Evolutionary conservation across 2,113 vertebrate genomes (phyloP).

Genomic region (Numenius arquata): DNA sequence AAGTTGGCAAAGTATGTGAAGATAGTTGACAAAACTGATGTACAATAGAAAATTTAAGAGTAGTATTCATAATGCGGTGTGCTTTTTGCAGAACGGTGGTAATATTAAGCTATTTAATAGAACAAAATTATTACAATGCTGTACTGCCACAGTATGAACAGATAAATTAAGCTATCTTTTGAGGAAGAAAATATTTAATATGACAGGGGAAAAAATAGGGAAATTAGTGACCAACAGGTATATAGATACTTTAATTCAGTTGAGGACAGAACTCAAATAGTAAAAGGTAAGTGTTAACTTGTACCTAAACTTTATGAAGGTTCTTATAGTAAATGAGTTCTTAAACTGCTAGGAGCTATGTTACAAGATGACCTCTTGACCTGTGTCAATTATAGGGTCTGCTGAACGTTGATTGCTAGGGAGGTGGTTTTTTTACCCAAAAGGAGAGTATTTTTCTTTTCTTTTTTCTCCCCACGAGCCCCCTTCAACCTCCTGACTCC

Average conservation of each 20-base stretch:
- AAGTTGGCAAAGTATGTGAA: not conserved
- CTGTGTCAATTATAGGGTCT: not conserved
- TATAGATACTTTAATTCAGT: not conserved
- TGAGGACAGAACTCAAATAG: not conserved
- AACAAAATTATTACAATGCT: not conserved
- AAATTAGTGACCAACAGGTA: not conserved
- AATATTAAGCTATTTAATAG: not conserved
- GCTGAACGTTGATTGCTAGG: not conserved
- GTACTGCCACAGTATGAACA: not conserved
- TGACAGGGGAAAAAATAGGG: not conserved
- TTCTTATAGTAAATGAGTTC: not conserved
- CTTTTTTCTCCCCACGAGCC: not conserved
- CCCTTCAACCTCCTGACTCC: no score
- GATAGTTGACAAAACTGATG: not conserved
- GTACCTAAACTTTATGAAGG: not conserved
- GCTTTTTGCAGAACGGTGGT: not conserved
- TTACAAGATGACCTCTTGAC: not conserved
- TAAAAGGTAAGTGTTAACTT: not conserved
- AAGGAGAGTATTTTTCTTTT: not conserved
- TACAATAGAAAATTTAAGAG: not conserved
- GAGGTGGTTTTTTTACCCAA: not conserved
- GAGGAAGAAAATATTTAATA: not conserved
- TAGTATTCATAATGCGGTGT: not conserved
- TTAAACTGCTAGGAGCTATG: not conserved
- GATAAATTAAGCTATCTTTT: not conserved